Conservation (phyloP, 2,888 invertebrate species). For the Phragmatobia fuliginosa region DNA sequence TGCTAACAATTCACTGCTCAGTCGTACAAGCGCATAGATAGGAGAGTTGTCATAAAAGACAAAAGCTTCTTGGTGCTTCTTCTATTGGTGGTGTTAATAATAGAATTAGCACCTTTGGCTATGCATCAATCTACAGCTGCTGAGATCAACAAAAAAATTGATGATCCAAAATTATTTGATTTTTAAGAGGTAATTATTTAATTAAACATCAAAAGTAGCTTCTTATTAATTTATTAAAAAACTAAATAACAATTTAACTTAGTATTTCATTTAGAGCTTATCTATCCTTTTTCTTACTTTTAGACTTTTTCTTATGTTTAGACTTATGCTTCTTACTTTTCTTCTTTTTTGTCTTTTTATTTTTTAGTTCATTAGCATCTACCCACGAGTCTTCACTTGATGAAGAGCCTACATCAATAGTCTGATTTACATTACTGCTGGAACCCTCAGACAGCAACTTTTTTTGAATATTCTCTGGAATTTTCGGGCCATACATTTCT, state of each 20-base stretch:
- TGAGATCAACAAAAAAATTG: background rate
- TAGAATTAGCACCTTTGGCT: too few relatives aligned
- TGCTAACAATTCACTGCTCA: too few relatives aligned
- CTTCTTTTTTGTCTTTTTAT: slow-evolving; percentile 78
- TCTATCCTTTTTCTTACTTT: slow-evolving; percentile 77
- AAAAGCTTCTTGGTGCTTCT: too few relatives aligned
- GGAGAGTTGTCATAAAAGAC: too few relatives aligned
- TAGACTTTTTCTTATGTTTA: slow-evolving; percentile 78
- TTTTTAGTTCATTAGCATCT: slow-evolving; percentile 76
- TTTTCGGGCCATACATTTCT: slow-evolving; percentile 86
- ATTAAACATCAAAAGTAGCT: background rate
- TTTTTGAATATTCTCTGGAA: slow-evolving; percentile 81
- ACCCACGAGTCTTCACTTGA: slow-evolving; percentile 84
- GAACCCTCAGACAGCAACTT: slow-evolving; percentile 56
- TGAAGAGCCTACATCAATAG: slow-evolving; percentile 61
- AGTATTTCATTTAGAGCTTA: slow-evolving; percentile 38
- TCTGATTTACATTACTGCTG: slow-evolving; percentile 50
- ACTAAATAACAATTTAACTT: slow-evolving; percentile 1
- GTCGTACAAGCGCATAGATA: too few relatives aligned
- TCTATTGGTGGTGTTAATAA: too few relatives aligned
- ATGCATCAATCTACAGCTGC: too few relatives aligned
- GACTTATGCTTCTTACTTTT: slow-evolving; percentile 80
- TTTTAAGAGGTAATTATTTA: background rate
- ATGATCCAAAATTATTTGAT: background rate
- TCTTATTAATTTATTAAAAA: background rate